These are phyloP conservation scores for Aegithalos caudatus DNA, from an alignment of 2,113 vertebrate genomes.

Conservation along the genomic window DNA sequence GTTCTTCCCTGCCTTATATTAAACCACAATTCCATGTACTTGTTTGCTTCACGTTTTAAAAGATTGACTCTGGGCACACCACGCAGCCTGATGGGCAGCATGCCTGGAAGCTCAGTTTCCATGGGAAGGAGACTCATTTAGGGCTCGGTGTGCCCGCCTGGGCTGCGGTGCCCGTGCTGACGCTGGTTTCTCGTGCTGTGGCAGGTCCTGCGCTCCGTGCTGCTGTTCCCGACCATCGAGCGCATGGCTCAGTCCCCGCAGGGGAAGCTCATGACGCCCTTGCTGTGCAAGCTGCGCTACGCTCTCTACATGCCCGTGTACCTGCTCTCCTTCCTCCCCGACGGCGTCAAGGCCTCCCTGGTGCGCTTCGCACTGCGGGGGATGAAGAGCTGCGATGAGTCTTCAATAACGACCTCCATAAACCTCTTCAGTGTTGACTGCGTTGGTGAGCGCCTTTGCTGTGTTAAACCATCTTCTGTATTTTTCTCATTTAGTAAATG, in stretches of 20 bases:
- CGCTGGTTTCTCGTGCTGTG: accelerated
- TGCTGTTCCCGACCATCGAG: slow-evolving; percentile 96
- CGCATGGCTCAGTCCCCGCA: slow-evolving; percentile 87
- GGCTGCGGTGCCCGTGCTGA: neutral
- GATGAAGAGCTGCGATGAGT: slow-evolving; percentile 61
- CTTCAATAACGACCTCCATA: slow-evolving; percentile 64
- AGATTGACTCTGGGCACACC: accelerated
- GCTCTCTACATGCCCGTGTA: slow-evolving; percentile 80
- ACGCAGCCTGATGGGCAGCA: neutral
- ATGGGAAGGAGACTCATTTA: accelerated
- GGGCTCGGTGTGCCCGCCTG: accelerated
- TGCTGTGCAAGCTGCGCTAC: slow-evolving; percentile 88
- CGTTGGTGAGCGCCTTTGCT: slow-evolving; percentile 76
- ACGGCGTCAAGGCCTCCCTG: slow-evolving; percentile 75
- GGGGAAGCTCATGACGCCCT: slow-evolving; percentile 85
- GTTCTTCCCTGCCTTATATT: neutral
- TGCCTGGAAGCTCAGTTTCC: neutral
- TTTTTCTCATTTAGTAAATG: neutral
- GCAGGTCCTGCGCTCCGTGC: slow-evolving; percentile 84
- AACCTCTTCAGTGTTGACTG: slow-evolving; percentile 83
- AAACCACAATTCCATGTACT: neutral
- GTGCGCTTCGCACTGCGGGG: slow-evolving; percentile 64
- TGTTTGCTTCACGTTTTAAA: neutral
- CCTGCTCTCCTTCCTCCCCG: slow-evolving; percentile 83
- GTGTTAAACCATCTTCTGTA: neutral